These are phyloP conservation scores for Lasiurus cinereus DNA, from an alignment of 2,113 vertebrate species.

Conservation along the genomic window DNA sequence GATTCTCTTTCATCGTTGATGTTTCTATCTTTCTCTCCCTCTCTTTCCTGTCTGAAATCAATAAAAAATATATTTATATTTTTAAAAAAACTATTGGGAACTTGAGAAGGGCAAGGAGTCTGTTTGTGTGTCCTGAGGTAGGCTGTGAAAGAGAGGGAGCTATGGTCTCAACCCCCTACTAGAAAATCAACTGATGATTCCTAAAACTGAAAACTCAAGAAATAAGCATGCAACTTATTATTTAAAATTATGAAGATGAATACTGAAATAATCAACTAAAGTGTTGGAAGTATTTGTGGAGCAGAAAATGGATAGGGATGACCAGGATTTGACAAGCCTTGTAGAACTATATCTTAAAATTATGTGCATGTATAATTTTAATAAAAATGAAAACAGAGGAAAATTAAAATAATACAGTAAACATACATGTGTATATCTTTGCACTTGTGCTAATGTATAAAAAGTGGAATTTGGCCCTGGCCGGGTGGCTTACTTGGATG, in stretches of 20 bases:
- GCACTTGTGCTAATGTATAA: neutral
- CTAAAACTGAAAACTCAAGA: conserved; percentile 4
- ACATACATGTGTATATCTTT: neutral
- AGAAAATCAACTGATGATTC: neutral
- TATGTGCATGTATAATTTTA: conserved; percentile 21
- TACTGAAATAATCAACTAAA: conserved; percentile 16
- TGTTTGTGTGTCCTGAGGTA: neutral
- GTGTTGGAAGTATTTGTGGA: neutral
- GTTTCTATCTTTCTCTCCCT: neutral
- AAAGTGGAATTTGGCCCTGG: neutral
- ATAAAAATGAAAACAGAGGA: conserved; percentile 1
- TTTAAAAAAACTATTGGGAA: neutral
- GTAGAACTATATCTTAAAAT: neutral
- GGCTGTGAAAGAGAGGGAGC: neutral
- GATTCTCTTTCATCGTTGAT: neutral
- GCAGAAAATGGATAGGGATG: neutral
- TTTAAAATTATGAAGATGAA: conserved; percentile 4
- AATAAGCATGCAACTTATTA: neutral
- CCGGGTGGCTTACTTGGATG: neutral
- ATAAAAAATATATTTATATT: neutral
- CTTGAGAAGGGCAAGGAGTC: neutral
- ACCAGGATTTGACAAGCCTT: neutral
- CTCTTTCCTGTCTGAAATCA: neutral
- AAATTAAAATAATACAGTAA: neutral
- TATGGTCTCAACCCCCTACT: neutral